Evolutionary conservation across 2,797 vertebrate species (phyloP), one percentile per base, ranked within the genome.

Genomic region (Picus viridis): DNA sequence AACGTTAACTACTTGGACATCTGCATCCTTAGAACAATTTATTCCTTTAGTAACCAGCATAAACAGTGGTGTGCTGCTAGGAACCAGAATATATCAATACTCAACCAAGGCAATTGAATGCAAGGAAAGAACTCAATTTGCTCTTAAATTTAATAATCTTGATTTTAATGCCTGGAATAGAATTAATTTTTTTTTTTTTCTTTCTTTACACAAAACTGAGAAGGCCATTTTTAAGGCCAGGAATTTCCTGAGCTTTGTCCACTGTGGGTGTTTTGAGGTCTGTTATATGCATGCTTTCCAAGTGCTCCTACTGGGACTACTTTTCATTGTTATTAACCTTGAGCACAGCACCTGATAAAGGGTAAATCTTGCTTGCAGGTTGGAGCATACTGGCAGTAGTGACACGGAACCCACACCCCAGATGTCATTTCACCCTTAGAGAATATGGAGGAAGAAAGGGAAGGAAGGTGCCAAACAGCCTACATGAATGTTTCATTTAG

Each of bases 1-100:
- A 89, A 93, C 26, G 83, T 95, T 96, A 97, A 96, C 94, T 97
- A 64, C 93, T 96, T 95, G 94, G 89, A 97, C 95, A 97, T 96
- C 94, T 96, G 96, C 84, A 95, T 93, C 86, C 93, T 95, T 94
- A 95, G 94, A 95, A 93, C 84, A 93, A 96, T 96, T 96, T 96
- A 96, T 95, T 93, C 88, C 93, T 96, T 94, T 95, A 94, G 95
- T 92, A 95, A 96, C 96, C 88, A 88, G 58, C 1, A 2, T 93
- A 96, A 96, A 97, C 95, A 90, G 51, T 86, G 59, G 41, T 61
- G 69, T 85, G 89, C 91, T 96, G 90, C 90, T 97, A 97, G 92
- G 89, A 92, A 87, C 86, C 65, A 91, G 89, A 96, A 90, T 88
- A 70, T 92, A 82, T 86, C 58, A 29, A 83, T 51, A 12, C 65